Evolutionary conservation across 2,113 vertebrate species (phyloP).

Genomic region (Deroptyus accipitrinus): DNA sequence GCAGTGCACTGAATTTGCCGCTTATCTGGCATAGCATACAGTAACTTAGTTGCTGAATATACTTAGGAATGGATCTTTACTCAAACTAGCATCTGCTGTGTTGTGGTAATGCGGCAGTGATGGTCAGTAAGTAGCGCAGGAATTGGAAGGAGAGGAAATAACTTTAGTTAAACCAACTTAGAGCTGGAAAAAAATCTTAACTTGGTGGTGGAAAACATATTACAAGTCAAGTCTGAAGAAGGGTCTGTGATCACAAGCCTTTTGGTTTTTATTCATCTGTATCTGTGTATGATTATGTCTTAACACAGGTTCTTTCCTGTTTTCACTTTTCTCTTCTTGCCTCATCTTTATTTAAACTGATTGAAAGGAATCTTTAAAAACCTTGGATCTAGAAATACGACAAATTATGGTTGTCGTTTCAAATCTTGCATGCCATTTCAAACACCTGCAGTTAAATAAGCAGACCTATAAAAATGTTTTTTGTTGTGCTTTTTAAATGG

Average conservation of each 20-base stretch:
- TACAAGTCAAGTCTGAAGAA: not conserved
- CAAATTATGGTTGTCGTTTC: not conserved
- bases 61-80: not conserved
- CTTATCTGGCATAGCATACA: not conserved
- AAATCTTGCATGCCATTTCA: not conserved
- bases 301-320: not conserved
- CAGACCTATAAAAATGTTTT: not conserved
- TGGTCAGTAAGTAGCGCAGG: not conserved
- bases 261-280: not conserved
- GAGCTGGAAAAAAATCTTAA: not conserved
- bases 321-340: not conserved
- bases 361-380: not conserved
- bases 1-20: not conserved
- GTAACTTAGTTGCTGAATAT: not conserved
- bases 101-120: not conserved
- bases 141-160: slow-evolving; percentile 23
- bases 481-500: not conserved
- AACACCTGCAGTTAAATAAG: not conserved
- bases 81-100: not conserved
- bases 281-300: not conserved
- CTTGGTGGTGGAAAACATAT: not conserved
- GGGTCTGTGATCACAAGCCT: not conserved
- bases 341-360: not conserved
- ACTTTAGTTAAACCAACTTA: not conserved
- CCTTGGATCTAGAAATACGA: not conserved